Conservation (phyloP, 2,797 vertebrate species). For the Arnoldichthys spilopterus region DNA sequence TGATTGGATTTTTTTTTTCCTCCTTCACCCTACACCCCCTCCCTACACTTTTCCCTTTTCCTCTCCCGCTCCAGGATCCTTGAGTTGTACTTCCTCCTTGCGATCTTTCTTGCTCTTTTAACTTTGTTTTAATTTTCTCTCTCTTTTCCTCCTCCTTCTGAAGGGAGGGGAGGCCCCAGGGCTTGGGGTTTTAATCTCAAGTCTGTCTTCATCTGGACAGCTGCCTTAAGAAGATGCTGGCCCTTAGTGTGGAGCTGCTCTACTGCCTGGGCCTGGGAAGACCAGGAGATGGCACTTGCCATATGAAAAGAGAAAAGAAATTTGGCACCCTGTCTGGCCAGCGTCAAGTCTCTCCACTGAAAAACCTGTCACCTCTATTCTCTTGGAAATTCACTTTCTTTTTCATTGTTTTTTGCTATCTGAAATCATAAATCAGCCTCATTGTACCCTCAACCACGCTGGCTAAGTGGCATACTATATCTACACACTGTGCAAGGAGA, state of each 20-base stretch:
- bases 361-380: constrained; percentile 24
- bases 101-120: constrained; percentile 56
- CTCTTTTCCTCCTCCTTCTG: constrained; percentile 37
- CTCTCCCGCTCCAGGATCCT: constrained; percentile 67
- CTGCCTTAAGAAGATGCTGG: constrained; percentile 49
- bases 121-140: constrained; percentile 55
- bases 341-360: not conserved
- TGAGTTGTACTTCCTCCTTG: constrained; percentile 53
- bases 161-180: constrained; percentile 32
- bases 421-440: constrained; percentile 78
- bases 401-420: constrained; percentile 64
- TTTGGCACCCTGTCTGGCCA: constrained; percentile 23
- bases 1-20: constrained; percentile 72
- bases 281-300: constrained; percentile 34
- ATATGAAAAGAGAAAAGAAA: constrained; percentile 21
- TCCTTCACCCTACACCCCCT: constrained; percentile 42
- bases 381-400: constrained; percentile 25
- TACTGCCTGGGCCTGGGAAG: constrained; percentile 39
- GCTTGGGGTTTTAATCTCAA: constrained; percentile 56
- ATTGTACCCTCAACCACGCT: constrained; percentile 59
- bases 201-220: constrained; percentile 50
- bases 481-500: constrained; percentile 68
- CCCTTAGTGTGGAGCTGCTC: constrained; percentile 20
- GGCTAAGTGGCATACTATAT: constrained; percentile 12
- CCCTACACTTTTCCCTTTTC: constrained; percentile 31